phyloP scores from a whole-genome alignment of 2,888 invertebrate genomes.

The Scotopteryx bipunctaria region DNA sequence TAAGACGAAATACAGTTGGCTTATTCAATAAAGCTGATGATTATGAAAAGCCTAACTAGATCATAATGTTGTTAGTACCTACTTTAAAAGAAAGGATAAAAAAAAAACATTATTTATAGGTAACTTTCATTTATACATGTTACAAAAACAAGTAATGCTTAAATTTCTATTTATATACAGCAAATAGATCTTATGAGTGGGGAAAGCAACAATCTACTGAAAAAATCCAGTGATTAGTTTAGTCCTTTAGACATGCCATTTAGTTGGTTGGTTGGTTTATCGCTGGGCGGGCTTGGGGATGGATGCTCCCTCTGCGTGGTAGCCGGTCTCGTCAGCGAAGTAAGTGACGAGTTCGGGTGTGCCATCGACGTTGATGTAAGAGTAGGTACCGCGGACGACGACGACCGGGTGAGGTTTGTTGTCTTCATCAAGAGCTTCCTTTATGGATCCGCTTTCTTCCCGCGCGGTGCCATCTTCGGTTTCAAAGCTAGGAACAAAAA shows the following conservation, averaged over 20 bases:
- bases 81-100: no score
- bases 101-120: no score
- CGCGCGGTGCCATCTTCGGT: constrained; percentile 82
- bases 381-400: constrained; percentile 83
- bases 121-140: no score
- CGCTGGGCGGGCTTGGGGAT: constrained; percentile 77
- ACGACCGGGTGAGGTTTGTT: constrained; percentile 82
- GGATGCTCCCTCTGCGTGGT: constrained; percentile 84
- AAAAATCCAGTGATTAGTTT: no score
- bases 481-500: constrained; percentile 55
- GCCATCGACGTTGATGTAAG: constrained; percentile 82
- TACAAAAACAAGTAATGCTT: no score
- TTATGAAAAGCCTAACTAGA: no score
- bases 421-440: constrained; percentile 75
- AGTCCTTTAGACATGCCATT: neutral
- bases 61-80: no score
- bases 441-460: constrained; percentile 74
- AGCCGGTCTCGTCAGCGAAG: constrained; percentile 85
- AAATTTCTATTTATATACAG: no score
- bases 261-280: constrained; percentile 29
- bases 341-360: constrained; percentile 76
- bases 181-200: no score
- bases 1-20: no score
- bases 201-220: no score
- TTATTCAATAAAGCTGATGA: no score